A percentile compares a stretch with the other conserved stretches of the same genome.
phyloP scores from a whole-genome alignment of 2,888 invertebrate genomes.

The Scaptomyza tumidula region DNA sequence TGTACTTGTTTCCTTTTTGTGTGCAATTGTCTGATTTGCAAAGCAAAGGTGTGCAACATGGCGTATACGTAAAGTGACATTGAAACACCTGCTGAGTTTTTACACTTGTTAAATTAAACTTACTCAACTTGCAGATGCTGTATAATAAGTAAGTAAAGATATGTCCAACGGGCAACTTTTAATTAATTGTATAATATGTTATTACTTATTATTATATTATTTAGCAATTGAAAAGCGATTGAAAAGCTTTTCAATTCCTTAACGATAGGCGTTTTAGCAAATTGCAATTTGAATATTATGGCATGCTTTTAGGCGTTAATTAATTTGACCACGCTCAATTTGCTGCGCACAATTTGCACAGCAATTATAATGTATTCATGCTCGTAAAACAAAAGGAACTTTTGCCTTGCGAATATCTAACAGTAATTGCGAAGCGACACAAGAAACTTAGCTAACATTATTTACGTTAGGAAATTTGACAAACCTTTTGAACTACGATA shows the following conservation, averaged over 20 bases:
- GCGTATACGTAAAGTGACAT: slow-evolving; percentile 2
- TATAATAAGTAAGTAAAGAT: not conserved
- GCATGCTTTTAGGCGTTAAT: slow-evolving; percentile 21
- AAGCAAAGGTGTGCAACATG: slow-evolving; percentile 17
- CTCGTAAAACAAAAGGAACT: slow-evolving; percentile 13
- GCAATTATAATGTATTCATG: slow-evolving; percentile 36
- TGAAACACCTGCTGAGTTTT: not conserved
- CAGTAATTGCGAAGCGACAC: slow-evolving; percentile 15
- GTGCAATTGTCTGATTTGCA: not conserved
- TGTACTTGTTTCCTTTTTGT: slow-evolving; percentile 27
- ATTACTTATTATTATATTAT: not conserved
- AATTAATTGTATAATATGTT: not conserved
- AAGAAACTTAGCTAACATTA: slow-evolving; percentile 10
- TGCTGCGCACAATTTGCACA: slow-evolving; percentile 27
- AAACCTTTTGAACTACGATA: not conserved
- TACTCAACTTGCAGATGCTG: not conserved
- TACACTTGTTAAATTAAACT: not conserved
- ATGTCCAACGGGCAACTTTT: not conserved
- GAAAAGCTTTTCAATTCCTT: not conserved
- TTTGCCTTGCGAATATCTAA: slow-evolving; percentile 3
- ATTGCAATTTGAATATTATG: slow-evolving; percentile 7
- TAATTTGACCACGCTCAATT: slow-evolving; percentile 43
- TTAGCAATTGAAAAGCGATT: not conserved
- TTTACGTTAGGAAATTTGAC: too few relatives aligned
- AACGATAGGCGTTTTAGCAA: not conserved